Percentiles rank a stretch among this genome's conserved stretches.
These are phyloP conservation scores for Drosophila micromelanica DNA, from an alignment of 1,140 invertebrate genomes.

Conservation along the genomic window DNA sequence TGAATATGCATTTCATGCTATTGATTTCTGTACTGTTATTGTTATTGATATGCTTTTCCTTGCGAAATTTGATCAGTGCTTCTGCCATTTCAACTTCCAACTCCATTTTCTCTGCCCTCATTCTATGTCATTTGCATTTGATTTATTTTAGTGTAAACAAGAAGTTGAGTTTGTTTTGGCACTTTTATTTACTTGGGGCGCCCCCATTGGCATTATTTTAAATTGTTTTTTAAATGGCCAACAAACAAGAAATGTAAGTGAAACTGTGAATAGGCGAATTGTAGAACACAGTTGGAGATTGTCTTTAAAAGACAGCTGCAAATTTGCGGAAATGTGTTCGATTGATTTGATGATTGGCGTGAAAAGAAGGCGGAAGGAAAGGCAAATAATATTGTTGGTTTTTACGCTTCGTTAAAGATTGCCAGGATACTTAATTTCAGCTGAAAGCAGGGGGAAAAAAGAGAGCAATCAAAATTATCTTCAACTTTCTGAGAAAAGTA, in stretches of 20 bases:
- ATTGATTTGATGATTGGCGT: conserved; percentile 23
- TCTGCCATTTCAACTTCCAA: neutral
- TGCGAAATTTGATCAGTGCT: conserved; percentile 1
- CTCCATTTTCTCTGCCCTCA: neutral
- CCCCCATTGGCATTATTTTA: conserved; percentile 55
- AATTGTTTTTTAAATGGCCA: conserved; percentile 70
- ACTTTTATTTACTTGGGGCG: conserved; percentile 37
- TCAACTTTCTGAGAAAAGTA: neutral
- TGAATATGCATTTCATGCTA: conserved; percentile 39
- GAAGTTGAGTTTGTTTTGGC: conserved; percentile 41
- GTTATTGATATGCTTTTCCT: conserved; percentile 43
- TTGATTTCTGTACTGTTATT: conserved; percentile 47
- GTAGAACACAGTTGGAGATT: neutral
- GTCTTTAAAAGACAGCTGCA: conserved; percentile 6
- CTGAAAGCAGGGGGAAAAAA: neutral
- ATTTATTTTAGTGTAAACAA: conserved; percentile 50
- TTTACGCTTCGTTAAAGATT: neutral
- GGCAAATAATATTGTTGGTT: neutral
- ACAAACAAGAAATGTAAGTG: conserved; percentile 34
- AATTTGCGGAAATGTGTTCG: conserved; percentile 30
- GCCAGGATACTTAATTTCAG: neutral
- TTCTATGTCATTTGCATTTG: conserved; percentile 42
- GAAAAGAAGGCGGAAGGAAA: neutral
- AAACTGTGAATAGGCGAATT: conserved; percentile 12
- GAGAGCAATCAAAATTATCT: neutral